Evolutionary conservation across 2,797 vertebrate species (phyloP), one percentile per base, ranked within the genome.

Genomic region (Amblyraja radiata): DNA sequence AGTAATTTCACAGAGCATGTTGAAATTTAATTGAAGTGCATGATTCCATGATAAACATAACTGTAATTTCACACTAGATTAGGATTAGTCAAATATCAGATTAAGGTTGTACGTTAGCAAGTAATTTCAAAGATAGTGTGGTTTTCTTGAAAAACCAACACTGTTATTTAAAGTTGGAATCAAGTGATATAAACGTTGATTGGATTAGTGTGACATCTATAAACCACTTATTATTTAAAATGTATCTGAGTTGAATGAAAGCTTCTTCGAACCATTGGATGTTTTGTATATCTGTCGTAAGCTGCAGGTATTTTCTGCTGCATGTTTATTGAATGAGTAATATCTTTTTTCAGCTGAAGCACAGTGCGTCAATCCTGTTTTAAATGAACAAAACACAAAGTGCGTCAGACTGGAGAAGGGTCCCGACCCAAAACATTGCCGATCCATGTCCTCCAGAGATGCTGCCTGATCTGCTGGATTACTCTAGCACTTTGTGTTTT

Each of bases 21-120:
- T 95, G 95, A 96, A 97, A 97, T 96, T 96, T 97, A 97, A 97
- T 97, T 96, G 96, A 96, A 97, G 96, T 95, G 96, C 96, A 96
- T 95, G 95, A 96, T 95, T 96, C 95, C 95, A 96, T 96, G 96
- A 95, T 97, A 95, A 97, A 96, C 96, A 96, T 96, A 96, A 96
- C 95, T 96, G 96, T 96, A 96, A 97, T 97, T 97, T 97, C 96
- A 97, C 96, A 97, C 95, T 95, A 96, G 95, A 95, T 96, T 95
- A 96, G 95, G 96, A 96, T 97, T 96, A 96, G 95, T 95, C 95
- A 95, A 95, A 95, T 95, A 95, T 96, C 94, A 96, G 95, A 95
- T 96, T 94, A 96, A 95, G 96, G 96, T 95, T 95, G 96, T 96
- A 96, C 95, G 96, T 96, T 96, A 95, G 94, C 95, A 96, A 96